Percentiles rank a stretch among this genome's conserved stretches.
Conservation (phyloP, 2,113 vertebrate genomes). For the Grallaria varia region DNA sequence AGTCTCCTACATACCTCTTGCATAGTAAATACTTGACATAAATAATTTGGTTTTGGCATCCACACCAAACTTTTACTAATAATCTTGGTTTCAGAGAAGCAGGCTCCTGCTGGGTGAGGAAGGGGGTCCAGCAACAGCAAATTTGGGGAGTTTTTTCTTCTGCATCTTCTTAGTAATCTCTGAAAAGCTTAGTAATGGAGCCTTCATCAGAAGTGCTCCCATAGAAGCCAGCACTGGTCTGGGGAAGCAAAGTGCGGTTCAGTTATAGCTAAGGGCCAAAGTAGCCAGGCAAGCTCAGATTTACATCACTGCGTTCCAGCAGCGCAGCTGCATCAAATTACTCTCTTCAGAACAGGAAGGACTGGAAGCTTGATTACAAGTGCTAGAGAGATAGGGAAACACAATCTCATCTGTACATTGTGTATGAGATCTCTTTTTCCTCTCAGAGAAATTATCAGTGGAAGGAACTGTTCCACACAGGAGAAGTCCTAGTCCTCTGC, state of each 20-base stretch:
- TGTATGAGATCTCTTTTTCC: not conserved
- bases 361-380: slow-evolving; percentile 55
- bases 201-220: not conserved
- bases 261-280: slow-evolving; percentile 14
- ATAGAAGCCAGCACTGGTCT: not conserved
- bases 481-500: not conserved
- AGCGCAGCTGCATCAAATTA: slow-evolving; percentile 61
- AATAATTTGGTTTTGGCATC: not conserved
- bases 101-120: not conserved
- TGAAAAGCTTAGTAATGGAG: not conserved
- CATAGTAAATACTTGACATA: not conserved
- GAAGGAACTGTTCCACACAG: not conserved
- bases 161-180: not conserved
- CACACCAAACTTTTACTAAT: not conserved
- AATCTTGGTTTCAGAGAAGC: not conserved
- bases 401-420: slow-evolving; percentile 2
- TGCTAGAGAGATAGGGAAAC: not conserved
- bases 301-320: not conserved
- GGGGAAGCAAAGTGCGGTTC: not conserved
- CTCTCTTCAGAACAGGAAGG: slow-evolving; percentile 28
- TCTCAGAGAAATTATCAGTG: not conserved
- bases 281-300: slow-evolving; percentile 7
- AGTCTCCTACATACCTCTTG: not conserved
- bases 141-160: not conserved
- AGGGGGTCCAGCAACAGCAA: not conserved